A percentile compares a stretch with the other conserved stretches of the same genome.
Evolutionary conservation across 2,113 vertebrate species (phyloP).

Genomic region (Eolophus roseicapilla): DNA sequence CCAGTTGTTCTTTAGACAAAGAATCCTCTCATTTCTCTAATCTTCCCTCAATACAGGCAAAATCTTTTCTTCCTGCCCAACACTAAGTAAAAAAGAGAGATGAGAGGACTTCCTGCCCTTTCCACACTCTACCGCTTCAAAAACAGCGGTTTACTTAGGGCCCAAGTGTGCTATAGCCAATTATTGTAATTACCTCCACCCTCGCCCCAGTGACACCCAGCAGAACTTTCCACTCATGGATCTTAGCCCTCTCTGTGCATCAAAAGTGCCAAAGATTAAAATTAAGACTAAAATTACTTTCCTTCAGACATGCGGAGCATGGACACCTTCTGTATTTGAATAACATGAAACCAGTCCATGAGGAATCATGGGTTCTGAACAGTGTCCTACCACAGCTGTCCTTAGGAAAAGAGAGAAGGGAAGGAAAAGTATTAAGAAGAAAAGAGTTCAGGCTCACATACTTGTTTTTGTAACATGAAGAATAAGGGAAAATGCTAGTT

Average conservation of each 20-base stretch:
- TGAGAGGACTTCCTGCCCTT: not conserved
- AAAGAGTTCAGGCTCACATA: not conserved
- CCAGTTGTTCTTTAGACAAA: conserved; percentile 29
- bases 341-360: not conserved
- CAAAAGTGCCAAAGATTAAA: not conserved
- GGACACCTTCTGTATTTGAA: not conserved
- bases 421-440: not conserved
- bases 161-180: not conserved
- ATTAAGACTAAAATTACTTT: not conserved
- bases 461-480: not conserved
- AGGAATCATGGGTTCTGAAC: not conserved
- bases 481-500: not conserved
- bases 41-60: not conserved
- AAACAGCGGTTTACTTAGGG: not conserved
- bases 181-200: not conserved
- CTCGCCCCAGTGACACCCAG: not conserved
- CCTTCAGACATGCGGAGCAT: not conserved
- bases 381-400: not conserved
- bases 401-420: not conserved
- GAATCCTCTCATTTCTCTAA: not conserved
- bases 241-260: not conserved
- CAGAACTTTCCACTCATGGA: not conserved
- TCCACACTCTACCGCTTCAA: not conserved
- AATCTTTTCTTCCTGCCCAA: not conserved
- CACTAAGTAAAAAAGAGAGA: not conserved